These are phyloP conservation scores for Vicugna pacos DNA, from an alignment of 2,113 vertebrate genomes.

Conservation along the genomic window DNA sequence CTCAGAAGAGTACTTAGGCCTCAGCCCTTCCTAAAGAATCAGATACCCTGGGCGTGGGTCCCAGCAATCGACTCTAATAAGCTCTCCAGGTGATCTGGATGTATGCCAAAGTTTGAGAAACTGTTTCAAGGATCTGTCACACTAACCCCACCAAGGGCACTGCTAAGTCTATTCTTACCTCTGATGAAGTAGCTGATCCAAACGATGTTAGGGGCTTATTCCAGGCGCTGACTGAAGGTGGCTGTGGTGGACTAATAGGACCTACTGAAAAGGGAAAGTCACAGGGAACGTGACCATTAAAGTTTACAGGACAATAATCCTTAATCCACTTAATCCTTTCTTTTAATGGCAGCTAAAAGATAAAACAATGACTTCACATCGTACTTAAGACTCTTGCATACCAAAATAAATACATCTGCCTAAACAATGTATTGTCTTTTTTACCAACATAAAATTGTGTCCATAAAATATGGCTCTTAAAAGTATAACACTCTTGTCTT, in stretches of 20 bases:
- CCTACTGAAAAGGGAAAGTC: slow-evolving; percentile 90
- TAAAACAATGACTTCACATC: not conserved
- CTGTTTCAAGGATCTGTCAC: not conserved
- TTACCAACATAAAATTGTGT: not conserved
- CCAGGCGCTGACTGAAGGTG: slow-evolving; percentile 99
- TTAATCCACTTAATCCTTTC: not conserved
- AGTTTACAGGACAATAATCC: not conserved
- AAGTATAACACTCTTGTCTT: not conserved
- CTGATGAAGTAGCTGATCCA: slow-evolving; percentile 91
- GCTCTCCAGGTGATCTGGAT: not conserved
- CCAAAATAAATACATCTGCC: not conserved
- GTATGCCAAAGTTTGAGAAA: not conserved
- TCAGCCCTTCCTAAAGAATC: not conserved
- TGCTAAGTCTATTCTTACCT: slow-evolving; percentile 87
- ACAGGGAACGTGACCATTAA: slow-evolving; percentile 10
- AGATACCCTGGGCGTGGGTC: not conserved
- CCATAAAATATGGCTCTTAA: not conserved
- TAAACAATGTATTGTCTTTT: not conserved
- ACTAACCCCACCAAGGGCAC: not conserved
- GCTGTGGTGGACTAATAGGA: slow-evolving; percentile 97
- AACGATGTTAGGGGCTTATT: slow-evolving; percentile 99
- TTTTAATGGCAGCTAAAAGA: not conserved
- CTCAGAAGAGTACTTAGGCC: not conserved
- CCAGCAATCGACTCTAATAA: not conserved
- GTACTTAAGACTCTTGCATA: not conserved